Evolutionary conservation across 2,797 vertebrate genomes (phyloP), one percentile per base, ranked within the genome.

Genomic region (Sarcoramphus papa): DNA sequence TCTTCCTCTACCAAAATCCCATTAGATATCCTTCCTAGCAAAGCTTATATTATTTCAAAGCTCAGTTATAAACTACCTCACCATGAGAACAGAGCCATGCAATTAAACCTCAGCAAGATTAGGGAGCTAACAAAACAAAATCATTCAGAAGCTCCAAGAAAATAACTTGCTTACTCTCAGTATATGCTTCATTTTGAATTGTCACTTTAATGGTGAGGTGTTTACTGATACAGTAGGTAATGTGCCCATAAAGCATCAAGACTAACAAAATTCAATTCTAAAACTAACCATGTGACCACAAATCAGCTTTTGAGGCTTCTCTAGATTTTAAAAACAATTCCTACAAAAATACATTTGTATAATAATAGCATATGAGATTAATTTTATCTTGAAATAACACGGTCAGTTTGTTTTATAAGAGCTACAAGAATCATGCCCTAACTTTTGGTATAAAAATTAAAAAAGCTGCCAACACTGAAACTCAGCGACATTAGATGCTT

Each of bases 201-300:
- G 97, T 51, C 93, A 93, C 80, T 97, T 98, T 96, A 97, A 96
- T 76, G 87, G 79, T 90, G 95, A 98, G 79, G 86, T 91, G 77
- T 87, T 86, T 93, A 89, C 60, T 41, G 40, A 88, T 89, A 95
- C 4, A 12, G 79, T 87, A 94, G 83, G 64, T 75, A 69, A 91
- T 47, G 79, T 30, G 45, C 37, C 76, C 82, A 23, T 67, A 82
- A 97, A 93, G 67, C 31, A 20, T 80, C 75, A 73, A 95, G 88
- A 85, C 85, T 72, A 74, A 81, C 41, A 97, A 97, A 93, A 96
- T 41, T 76, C 43, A 56, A 54, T 63, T 91, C 50, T 60, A 67
- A 84, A 90, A 81, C 35, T n/a, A 88, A 67, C 10, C 70, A 70
- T 0, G 10, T 56, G 48, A 91, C 30, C 31, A 88, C 63, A 97